Evolutionary conservation across 2,797 vertebrate genomes (phyloP).

Genomic region (Thripadectes ignobilis): DNA sequence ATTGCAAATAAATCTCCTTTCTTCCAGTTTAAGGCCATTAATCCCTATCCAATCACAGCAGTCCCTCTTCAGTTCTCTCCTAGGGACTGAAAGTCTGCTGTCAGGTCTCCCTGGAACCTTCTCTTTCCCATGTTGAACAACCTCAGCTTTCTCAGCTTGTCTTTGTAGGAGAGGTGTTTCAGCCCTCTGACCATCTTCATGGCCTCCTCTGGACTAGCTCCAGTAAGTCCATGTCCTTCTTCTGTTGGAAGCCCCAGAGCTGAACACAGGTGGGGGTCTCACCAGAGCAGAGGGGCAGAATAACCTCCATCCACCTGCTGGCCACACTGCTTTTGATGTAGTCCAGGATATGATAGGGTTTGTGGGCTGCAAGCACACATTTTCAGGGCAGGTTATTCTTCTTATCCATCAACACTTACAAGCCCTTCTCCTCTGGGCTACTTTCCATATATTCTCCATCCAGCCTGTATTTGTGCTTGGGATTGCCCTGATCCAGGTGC

Average conservation of each 20-base stretch:
- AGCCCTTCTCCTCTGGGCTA: neutral
- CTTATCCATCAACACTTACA: neutral
- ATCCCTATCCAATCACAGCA: neutral
- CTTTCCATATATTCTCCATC: neutral
- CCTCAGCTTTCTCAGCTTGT: neutral
- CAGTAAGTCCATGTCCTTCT: neutral
- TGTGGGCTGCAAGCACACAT: neutral
- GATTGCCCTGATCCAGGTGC: neutral
- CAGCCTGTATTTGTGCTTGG: neutral
- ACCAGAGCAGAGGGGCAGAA: neutral
- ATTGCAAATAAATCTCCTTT: neutral
- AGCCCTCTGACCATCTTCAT: neutral
- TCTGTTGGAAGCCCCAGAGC: neutral
- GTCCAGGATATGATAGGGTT: fast-evolving
- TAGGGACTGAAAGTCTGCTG: neutral
- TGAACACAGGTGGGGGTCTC: neutral
- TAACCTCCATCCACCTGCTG: neutral
- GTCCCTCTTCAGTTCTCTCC: neutral
- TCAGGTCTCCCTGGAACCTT: neutral
- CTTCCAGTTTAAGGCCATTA: neutral
- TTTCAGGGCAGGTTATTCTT: fast-evolving
- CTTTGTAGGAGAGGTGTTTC: neutral
- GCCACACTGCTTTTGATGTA: neutral
- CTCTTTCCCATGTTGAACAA: neutral
- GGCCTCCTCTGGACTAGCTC: neutral